Conservation (phyloP, 2,797 vertebrate genomes). For the Melanogrammus aeglefinus region DNA sequence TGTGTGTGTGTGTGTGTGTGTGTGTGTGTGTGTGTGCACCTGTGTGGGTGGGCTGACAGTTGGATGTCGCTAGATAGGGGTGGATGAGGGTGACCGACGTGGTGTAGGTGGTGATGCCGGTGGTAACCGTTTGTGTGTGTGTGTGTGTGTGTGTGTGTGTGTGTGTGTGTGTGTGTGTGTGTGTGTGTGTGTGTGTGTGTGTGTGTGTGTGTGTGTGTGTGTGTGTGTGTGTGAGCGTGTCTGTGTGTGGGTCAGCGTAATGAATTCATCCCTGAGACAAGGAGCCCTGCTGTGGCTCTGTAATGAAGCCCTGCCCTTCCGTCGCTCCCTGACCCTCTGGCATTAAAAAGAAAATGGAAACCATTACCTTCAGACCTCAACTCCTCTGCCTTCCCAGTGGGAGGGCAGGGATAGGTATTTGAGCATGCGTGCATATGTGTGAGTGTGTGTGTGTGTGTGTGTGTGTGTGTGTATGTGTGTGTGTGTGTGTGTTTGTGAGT, state of each 20-base stretch:
- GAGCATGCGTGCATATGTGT: slow-evolving; percentile 14
- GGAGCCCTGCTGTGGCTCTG: slow-evolving; percentile 69
- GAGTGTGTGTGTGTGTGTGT: not conserved
- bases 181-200: slow-evolving; percentile 16
- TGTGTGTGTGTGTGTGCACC: too few relatives aligned
- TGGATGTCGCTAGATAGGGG: slow-evolving; percentile 3
- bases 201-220: slow-evolving; percentile 14
- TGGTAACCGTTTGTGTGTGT: not conserved
- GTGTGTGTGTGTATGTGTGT: slow-evolving; percentile 13
- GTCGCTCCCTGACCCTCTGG: slow-evolving; percentile 77
- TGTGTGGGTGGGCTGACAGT: too few relatives aligned
- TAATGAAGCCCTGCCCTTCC: slow-evolving; percentile 75
- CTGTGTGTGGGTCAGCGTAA: slow-evolving; percentile 55
- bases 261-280: slow-evolving; percentile 76
- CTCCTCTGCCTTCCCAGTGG: slow-evolving; percentile 35
- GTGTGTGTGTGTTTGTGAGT: slow-evolving; percentile 5
- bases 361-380: slow-evolving; percentile 69
- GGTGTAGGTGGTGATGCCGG: slow-evolving; percentile 20
- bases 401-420: slow-evolving; percentile 22
- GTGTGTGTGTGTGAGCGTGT: not conserved
- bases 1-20: too few relatives aligned
- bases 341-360: slow-evolving; percentile 75
- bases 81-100: slow-evolving; percentile 10
- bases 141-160: slow-evolving; percentile 19
- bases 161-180: slow-evolving; percentile 8